Base-by-base conservation (phyloP, 30 jellyfish, hydroid and myxozoan genomes). In the Hydractinia symbiolongicarpus region DNA sequence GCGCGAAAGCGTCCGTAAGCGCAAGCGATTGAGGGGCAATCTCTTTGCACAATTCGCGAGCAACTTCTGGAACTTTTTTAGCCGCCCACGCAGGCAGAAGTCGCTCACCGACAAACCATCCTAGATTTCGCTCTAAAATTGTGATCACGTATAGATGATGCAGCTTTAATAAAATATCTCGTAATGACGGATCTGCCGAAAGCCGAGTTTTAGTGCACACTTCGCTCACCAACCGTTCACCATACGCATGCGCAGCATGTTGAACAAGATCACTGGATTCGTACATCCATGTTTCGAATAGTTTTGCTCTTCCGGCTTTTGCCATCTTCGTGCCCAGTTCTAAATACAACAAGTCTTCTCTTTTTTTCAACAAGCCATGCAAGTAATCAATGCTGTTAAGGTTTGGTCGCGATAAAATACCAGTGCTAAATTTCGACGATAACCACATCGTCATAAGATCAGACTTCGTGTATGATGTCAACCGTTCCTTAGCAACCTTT, bases 181-280 rank as follows among this genome's bases (percentile, higher is more conserved):
- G 77, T 83, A 89, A 55, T 44, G 97, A 89, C 57, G 86, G 90
- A 53, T 89, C 97, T 7, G 82, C 95, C 17, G 69, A 84, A 16
- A 76, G 72, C 5, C 86, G 74, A 10, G 95, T 69, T 50, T 84
- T 88, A 30, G 88, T 82, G 53, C 86, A 89, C n/a, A 79, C 66
- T 73, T 80, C 95, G 71, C 97, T 89, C 61, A 83, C 81, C 5
- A 89, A 93, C 17, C 97, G 90, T 72, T 89, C 97, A 4, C 93
- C 97, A 57, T 89, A 89, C 53, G 97, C 86, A 19, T 78, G 92
- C 13, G 97, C 97, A 67, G 95, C 92, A 16, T 84, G 93, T 66
- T 89, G 97, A 14, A 89, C 93, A 55, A 89, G 78, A 80, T 89
- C 97, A 53, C 97, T 89, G 74, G 92, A 90, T 53, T 89, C 97